Base-by-base conservation (phyloP, 2,113 vertebrate genomes). In the Lasiurus borealis region DNA sequence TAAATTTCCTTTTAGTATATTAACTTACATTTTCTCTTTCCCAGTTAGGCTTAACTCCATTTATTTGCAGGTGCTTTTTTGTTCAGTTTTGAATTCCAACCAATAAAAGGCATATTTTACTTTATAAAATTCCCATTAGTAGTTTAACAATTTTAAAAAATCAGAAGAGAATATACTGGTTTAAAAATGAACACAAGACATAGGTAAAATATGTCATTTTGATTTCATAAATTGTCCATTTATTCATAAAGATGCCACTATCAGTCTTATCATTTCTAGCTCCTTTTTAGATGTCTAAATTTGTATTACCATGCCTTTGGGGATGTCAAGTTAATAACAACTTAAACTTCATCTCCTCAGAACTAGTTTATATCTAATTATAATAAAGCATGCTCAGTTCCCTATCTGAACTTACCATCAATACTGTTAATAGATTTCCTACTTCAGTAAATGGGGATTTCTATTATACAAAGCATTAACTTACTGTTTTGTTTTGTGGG, bases 21-120 rank as follows among this genome's bases (percentile, higher is more conserved):
- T 88, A 85, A 69, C 34, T 94, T 96, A 25, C 85, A 73, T 96
- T 97, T 90, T 9, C 29, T 85, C 31, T 95, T 7, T 80, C 21
- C 16, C 40, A 90, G 18, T 80, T 94, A 85, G 15, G 13, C 27
- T 75, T 84, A 77, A 77, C 18, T 84, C 52, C 50, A 81, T 44
- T 76, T 69, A 88, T 48, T 87, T 92, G 36, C 90, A 83, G 8
- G 10, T 73, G 3, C 0, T 34, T 85, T 91, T 78, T 78, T 78
- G 10, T 94, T 87, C 59, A 54, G 8, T 90, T 92, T 66, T 89
- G 34, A 89, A 93, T 91, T 77, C 5, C 19, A 77, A 34, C 8
- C 77, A 93, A 77, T 29, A 29, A 88, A 92, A 73, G 44, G 6
- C 1, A 91, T 40, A 86, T 83, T 89, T 91, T n/a, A 92, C 18